Evolutionary conservation across 2,888 invertebrate genomes (phyloP), one percentile per base, ranked within the genome.

Genomic region (Elysia crispata): DNA sequence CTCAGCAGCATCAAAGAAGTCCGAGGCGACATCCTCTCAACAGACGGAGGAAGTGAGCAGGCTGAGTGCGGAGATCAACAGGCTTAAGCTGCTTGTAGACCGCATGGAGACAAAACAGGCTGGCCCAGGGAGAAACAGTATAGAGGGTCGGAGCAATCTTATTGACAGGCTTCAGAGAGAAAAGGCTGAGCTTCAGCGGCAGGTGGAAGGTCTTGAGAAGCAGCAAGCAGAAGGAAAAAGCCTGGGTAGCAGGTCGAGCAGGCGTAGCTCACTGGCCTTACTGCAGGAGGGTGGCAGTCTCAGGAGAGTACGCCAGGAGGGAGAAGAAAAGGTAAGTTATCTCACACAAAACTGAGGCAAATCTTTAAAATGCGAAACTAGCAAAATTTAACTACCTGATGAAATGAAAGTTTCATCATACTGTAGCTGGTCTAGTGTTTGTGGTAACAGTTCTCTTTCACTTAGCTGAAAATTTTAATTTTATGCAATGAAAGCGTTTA

Each of bases 271-370:
- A 13, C 62, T 76, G 70, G 18, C 64, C 41, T n/a, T 81, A 23
- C 33, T 76, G 66, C 79, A 76, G 13, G 82, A 72, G 76, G 85
- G 79, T 78, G 81, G 69, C 67, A 79, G 76, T 74, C 54, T 92
- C 64, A 85, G 90, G 57, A 89, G 91, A 50, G 92, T 92, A 20
- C 93, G 93, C 85, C 69, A 93, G 92, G 83, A 93, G 92, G 77
- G 88, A 70, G 89, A 89, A 73, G 85, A 86, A 23, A 87, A 87
- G 73, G 81, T 89, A 79, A 92, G 41, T 6, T 11, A 41, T 41
- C 11, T 41, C 11, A 41, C 11, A 41, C n/a, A n/a, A n/a, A n/a
- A n/a, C n/a, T n/a, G n/a, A n/a, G n/a, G n/a, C n/a, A n/a, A n/a
- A n/a, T n/a, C n/a, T n/a, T n/a, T n/a, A n/a, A n/a, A n/a, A n/a